A percentile compares a stretch with the other conserved stretches of the same genome.
phyloP scores from a whole-genome alignment of 2,113 vertebrate genomes.

The Xiphophorus maculatus region DNA sequence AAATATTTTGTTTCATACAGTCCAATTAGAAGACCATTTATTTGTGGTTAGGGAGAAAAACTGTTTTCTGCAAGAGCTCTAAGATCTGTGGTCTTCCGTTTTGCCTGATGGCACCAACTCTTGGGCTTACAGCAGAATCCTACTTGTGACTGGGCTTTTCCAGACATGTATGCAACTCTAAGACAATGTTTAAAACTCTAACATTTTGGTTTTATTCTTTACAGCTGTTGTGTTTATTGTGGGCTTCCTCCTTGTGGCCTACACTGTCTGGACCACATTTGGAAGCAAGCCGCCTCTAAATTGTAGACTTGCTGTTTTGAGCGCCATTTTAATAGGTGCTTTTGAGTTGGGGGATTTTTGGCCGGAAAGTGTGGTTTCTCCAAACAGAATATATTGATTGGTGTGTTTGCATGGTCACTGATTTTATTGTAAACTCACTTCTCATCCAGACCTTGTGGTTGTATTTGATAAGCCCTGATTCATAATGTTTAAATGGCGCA shows the following conservation, averaged over 20 bases:
- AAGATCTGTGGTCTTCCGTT: background rate
- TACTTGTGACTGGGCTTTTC: background rate
- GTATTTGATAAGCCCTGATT: constrained; percentile 20
- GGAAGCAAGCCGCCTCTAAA: constrained; percentile 62
- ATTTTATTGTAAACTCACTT: constrained; percentile 45
- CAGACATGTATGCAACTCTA: constrained; percentile 42
- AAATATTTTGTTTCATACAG: background rate
- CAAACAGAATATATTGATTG: constrained; percentile 60
- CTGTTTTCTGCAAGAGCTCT: background rate
- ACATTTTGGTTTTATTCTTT: constrained; percentile 65
- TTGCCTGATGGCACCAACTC: background rate
- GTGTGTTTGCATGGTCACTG: constrained; percentile 51
- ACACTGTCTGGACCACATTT: constrained; percentile 76
- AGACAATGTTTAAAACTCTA: constrained; percentile 54
- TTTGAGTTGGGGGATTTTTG: constrained; percentile 63
- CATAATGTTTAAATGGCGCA: constrained; percentile 38
- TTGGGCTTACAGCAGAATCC: constrained; percentile 9
- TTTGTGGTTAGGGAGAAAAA: background rate
- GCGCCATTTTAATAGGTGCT: constrained; percentile 65
- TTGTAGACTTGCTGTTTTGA: constrained; percentile 70
- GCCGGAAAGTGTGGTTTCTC: constrained; percentile 56
- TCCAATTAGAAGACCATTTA: background rate
- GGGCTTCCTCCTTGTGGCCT: constrained; percentile 61
- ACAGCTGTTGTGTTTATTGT: constrained; percentile 71
- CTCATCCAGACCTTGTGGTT: constrained; percentile 37